Evolutionary conservation across 2,113 vertebrate genomes (phyloP).

Genomic region (chimpanzee (Pan troglodytes)): DNA sequence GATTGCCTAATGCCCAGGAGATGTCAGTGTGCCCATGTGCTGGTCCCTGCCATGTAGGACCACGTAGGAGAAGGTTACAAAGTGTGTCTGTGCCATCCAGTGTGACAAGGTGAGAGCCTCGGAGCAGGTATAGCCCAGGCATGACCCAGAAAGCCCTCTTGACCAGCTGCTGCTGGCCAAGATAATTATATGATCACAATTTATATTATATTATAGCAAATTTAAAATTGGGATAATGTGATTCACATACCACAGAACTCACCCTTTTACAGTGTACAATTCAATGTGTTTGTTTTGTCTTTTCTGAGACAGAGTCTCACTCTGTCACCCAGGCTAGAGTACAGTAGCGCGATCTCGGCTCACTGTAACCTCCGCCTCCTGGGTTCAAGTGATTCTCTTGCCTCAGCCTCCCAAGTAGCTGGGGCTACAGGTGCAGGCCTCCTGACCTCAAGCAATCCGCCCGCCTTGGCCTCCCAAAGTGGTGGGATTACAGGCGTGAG

Average conservation of each 20-base stretch:
- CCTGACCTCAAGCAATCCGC: too few relatives aligned
- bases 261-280: neutral
- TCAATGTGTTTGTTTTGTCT: neutral
- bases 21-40: neutral
- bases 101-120: neutral
- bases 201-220: too few relatives aligned
- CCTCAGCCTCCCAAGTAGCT: too few relatives aligned
- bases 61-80: neutral
- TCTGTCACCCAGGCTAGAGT: too few relatives aligned
- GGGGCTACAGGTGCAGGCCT: too few relatives aligned
- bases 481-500: too few relatives aligned
- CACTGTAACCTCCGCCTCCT: too few relatives aligned
- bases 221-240: neutral
- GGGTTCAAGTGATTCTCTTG: too few relatives aligned
- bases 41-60: neutral
- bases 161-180: neutral
- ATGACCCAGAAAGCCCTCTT: neutral
- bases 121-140: too few relatives aligned
- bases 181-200: too few relatives aligned
- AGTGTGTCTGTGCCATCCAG: neutral
- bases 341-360: fast-evolving
- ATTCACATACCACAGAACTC: neutral
- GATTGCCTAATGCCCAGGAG: neutral
- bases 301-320: too few relatives aligned
- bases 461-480: too few relatives aligned